Percentiles rank a stretch among this genome's conserved stretches.
phyloP scores from a whole-genome alignment of 2,797 vertebrate genomes.

The Threskiornis aethiopicus region DNA sequence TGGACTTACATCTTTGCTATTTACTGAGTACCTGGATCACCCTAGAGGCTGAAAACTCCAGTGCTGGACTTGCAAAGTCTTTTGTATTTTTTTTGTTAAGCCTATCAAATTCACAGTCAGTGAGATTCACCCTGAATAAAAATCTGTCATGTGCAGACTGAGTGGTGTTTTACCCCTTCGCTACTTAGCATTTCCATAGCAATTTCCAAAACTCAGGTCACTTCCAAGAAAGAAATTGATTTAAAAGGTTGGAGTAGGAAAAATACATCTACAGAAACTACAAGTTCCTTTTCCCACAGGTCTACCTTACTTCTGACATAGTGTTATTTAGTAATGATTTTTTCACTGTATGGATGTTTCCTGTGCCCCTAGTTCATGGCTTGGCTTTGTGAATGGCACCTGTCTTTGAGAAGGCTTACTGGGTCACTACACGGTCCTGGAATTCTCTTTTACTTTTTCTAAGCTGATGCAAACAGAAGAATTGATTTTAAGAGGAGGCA shows the following conservation, averaged over 20 bases:
- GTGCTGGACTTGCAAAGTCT: not conserved
- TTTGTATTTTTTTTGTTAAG: not conserved
- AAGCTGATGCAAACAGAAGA: conserved; percentile 40
- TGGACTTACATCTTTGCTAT: not conserved
- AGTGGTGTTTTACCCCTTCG: not conserved
- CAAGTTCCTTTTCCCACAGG: not conserved
- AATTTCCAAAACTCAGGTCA: not conserved
- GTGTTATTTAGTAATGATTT: conserved; percentile 8
- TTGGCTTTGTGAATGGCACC: not conserved
- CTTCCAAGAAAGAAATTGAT: not conserved
- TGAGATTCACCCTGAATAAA: not conserved
- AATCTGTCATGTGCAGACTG: not conserved
- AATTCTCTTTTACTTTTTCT: conserved; percentile 20
- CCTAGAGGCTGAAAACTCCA: not conserved
- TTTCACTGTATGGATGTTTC: not conserved
- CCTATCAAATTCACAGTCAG: not conserved
- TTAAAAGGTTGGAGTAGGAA: not conserved
- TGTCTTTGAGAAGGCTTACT: not conserved
- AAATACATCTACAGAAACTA: not conserved
- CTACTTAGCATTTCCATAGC: not conserved
- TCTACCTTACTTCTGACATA: not conserved
- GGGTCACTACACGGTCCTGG: not conserved
- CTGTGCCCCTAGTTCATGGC: not conserved
- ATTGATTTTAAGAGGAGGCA: conserved; percentile 7
- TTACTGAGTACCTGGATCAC: not conserved